phyloP scores from a whole-genome alignment of 30 jellyfish, hydroid and myxozoan genomes.

The Aurelia sp. region DNA sequence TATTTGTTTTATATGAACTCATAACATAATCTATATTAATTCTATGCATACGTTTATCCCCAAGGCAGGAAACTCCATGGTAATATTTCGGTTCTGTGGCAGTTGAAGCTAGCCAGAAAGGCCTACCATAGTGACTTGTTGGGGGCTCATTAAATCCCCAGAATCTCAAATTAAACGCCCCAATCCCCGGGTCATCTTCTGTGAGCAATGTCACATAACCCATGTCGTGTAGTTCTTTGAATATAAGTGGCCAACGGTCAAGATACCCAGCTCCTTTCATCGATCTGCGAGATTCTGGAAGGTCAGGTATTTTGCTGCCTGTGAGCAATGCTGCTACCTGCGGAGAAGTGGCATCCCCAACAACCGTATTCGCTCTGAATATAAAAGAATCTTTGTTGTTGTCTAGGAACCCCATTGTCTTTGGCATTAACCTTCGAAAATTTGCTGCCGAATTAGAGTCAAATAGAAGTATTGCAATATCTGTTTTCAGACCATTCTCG shows the following conservation, averaged over 20 bases:
- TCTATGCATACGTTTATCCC: conserved; percentile 9
- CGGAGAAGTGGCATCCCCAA: conserved; percentile 85
- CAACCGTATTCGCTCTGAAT: conserved; percentile 70
- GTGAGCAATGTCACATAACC: conserved; percentile 61
- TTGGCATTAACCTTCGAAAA: conserved; percentile 47
- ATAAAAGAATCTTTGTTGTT: conserved; percentile 5
- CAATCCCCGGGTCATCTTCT: conserved; percentile 68
- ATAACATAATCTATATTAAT: conserved; percentile 35
- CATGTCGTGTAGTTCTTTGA: conserved; percentile 48
- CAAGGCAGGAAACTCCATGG: conserved; percentile 27
- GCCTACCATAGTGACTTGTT: conserved; percentile 62
- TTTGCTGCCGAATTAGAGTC: conserved; percentile 62
- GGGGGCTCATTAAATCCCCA: conserved; percentile 68
- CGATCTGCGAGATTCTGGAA: conserved; percentile 83
- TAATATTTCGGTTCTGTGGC: neutral
- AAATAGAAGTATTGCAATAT: conserved; percentile 37
- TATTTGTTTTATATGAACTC: conserved; percentile 27
- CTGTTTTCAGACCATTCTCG: neutral
- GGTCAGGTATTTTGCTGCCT: conserved; percentile 36
- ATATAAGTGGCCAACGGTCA: conserved; percentile 82
- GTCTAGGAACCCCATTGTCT: neutral
- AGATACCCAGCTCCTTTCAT: conserved; percentile 15
- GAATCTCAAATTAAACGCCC: conserved; percentile 52
- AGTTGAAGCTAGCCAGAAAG: conserved; percentile 52
- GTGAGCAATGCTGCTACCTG: conserved; percentile 74